Evolutionary conservation across 2,113 vertebrate genomes (phyloP).

Genomic region (Jacana jacana): DNA sequence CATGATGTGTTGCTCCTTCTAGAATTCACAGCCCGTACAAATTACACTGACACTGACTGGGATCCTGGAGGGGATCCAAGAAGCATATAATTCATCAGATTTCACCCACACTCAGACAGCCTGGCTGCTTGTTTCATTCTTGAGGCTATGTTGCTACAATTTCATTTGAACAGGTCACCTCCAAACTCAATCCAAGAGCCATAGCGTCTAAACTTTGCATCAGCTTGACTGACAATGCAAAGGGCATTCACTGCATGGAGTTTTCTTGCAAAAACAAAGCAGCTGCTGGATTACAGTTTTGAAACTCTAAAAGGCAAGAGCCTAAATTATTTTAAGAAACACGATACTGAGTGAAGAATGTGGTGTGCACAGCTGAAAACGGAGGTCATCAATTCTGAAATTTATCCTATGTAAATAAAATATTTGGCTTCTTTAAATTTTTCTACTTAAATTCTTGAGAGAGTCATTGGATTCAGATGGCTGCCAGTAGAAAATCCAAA

Average conservation of each 20-base stretch:
- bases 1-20: constrained; percentile 8
- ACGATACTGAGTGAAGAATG: neutral
- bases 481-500: neutral
- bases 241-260: neutral
- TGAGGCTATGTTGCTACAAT: constrained; percentile 29
- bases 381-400: constrained; percentile 3
- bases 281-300: neutral
- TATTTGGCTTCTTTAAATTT: neutral
- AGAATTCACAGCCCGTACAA: neutral
- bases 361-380: constrained; percentile 17
- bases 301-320: neutral
- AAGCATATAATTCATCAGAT: constrained; percentile 60
- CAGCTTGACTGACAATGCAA: neutral
- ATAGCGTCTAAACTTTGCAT: neutral
- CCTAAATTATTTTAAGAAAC: constrained; percentile 7
- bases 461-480: neutral
- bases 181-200: neutral
- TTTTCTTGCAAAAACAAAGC: constrained; percentile 9
- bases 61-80: constrained; percentile 22
- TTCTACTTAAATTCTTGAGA: neutral
- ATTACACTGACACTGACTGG: constrained; percentile 18
- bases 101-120: constrained; percentile 54
- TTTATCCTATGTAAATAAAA: constrained; percentile 1
- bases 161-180: constrained; percentile 42
- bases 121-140: constrained; percentile 28